Base-by-base conservation (phyloP, 1,140 invertebrate genomes). In the Penaeus japonicus region DNA sequence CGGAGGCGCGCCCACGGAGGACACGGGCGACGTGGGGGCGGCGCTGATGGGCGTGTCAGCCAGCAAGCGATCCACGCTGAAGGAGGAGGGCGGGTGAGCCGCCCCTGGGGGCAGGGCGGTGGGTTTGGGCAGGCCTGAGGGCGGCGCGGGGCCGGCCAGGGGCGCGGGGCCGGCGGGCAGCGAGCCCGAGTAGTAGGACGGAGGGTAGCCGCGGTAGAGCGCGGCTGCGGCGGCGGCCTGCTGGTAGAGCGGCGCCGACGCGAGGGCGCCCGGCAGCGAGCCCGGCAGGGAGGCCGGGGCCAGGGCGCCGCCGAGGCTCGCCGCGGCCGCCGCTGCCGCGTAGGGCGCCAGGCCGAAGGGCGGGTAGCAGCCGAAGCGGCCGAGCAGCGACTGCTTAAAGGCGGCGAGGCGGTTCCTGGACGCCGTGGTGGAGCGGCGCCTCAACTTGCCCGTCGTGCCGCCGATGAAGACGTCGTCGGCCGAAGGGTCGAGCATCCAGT, bases 381-480 rank as follows among this genome's bases (percentile, higher is more conserved):
- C 87, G 24, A 88, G 80, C 7, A 88, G 87, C 4, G 87, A 88
- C 87, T 97, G 93, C 91, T 97, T 98, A 91, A 98, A 97, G 0
- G 97, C 97, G 0, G 97, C 97, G 17, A 99, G 92, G 1, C 97
- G 93, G 4, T 95, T 96, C 62, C 97, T 93, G 0, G 96, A 97
- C 0, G 96, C 96, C 0, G 97, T 96, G 0, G 97, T 97, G 0
- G 96, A 97, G 78, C 97, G 94, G 30, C 98, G 92, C 0, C 98
- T 93, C 20, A 99, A 92, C 93, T 99, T 99, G 0, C 98, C 98
- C 0, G 98, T 99, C 0, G 97, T 98, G 3, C 97, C 97, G 0
- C 98, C 98, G 92, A 99, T 99, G 92, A 99, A 99, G 0, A 99
- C 98, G 91, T 99, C 98, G 91, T 99, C 98, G 12, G 96, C 96